phyloP scores from a whole-genome alignment of 2,797 vertebrate species.

The Peromyscus nudipes region DNA sequence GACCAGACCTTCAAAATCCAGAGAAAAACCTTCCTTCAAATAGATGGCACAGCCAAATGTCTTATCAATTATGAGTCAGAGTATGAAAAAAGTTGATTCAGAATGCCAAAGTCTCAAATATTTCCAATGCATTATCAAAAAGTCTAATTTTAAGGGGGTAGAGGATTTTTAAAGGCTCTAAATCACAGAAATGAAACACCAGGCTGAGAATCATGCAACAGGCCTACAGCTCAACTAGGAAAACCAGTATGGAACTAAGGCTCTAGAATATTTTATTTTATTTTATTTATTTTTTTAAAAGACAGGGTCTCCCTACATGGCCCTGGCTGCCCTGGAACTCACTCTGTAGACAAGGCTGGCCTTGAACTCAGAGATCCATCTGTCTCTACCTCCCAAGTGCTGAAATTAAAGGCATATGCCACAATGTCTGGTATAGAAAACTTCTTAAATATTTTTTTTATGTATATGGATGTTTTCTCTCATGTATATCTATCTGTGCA shows the following conservation, averaged over 20 bases:
- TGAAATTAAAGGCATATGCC: too few relatives aligned
- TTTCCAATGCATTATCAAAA: not conserved
- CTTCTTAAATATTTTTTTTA: not conserved
- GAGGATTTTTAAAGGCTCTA: not conserved
- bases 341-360: too few relatives aligned
- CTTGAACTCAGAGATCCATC: not conserved
- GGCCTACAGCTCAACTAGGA: not conserved
- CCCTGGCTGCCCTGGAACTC: too few relatives aligned
- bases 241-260: not conserved
- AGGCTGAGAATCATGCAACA: not conserved
- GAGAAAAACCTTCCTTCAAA: not conserved
- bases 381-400: not conserved
- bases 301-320: too few relatives aligned
- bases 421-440: not conserved
- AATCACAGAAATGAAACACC: not conserved
- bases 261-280: too few relatives aligned
- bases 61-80: not conserved
- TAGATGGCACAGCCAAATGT: not conserved
- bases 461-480: too few relatives aligned
- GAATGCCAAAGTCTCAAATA: constrained; percentile 40
- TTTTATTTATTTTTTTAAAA: too few relatives aligned
- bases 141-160: not conserved
- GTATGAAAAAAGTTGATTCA: constrained; percentile 18
- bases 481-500: not conserved
- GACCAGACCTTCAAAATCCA: constrained; percentile 21